A percentile compares a stretch with the other conserved stretches of the same genome.
Conservation (phyloP, 2,888 invertebrate species). For the Cryptocephalus moraei region DNA sequence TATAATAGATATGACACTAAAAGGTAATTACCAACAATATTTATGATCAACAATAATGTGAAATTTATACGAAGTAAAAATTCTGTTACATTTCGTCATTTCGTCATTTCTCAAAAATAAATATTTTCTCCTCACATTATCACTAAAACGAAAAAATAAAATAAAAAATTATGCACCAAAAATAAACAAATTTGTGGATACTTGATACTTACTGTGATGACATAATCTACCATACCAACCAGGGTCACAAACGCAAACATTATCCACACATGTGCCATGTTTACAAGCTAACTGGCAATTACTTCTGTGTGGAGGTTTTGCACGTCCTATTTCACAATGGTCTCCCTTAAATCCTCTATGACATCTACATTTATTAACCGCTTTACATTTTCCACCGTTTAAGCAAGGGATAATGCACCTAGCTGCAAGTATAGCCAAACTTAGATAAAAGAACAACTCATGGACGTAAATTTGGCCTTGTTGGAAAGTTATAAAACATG, state of each 20-base stretch:
- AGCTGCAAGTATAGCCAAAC: slow-evolving; percentile 20
- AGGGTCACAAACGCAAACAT: slow-evolving; percentile 67
- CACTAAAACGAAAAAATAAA: no score
- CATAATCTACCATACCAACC: slow-evolving; percentile 78
- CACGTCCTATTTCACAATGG: slow-evolving; percentile 82
- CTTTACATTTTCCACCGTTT: slow-evolving; percentile 83
- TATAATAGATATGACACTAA: no score
- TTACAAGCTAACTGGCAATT: slow-evolving; percentile 65
- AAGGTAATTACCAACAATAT: no score
- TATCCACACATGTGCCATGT: slow-evolving; percentile 65
- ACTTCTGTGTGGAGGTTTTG: slow-evolving; percentile 51
- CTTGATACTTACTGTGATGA: no score
- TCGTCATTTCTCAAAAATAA: no score
- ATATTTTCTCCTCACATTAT: no score
- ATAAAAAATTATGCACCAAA: no score
- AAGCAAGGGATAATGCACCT: slow-evolving; percentile 69
- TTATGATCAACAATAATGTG: no score
- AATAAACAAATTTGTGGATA: no score
- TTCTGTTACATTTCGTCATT: no score
- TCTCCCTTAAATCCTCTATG: slow-evolving; percentile 74
- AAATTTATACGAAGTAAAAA: no score
- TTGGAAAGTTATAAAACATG: no score
- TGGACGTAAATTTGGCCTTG: background rate
- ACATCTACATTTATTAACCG: slow-evolving; percentile 83
- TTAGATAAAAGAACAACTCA: background rate